Evolutionary conservation across 2,113 vertebrate species (phyloP).

Genomic region (Tragelaphus imberbis): DNA sequence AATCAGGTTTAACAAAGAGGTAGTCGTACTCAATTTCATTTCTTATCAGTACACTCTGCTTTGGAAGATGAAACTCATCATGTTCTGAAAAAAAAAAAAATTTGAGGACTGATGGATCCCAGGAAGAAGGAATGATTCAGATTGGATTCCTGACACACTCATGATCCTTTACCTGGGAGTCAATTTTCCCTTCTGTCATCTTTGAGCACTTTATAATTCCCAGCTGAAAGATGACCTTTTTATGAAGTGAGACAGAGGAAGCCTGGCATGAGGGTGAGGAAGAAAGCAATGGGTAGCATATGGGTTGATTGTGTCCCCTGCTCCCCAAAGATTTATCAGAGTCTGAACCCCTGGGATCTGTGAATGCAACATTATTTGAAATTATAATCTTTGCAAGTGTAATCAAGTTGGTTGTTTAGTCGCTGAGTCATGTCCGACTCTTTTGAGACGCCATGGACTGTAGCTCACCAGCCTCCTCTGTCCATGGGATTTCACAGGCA

Average conservation of each 20-base stretch:
- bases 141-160: rapidly evolving
- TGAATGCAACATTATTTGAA: not conserved
- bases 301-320: not conserved
- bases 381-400: not conserved
- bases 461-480: not conserved
- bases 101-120: rapidly evolving
- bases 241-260: not conserved
- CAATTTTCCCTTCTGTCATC: not conserved
- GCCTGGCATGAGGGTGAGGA: rapidly evolving
- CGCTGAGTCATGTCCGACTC: not conserved
- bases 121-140: not conserved
- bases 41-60: not conserved
- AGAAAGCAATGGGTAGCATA: not conserved
- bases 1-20: not conserved
- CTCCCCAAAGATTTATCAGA: not conserved
- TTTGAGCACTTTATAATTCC: not conserved
- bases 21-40: not conserved
- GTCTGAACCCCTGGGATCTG: not conserved
- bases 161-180: not conserved
- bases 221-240: not conserved
- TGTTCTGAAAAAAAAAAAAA: not conserved
- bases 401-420: not conserved
- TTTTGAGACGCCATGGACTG: not conserved
- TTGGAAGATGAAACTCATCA: not conserved
- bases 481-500: not conserved